These are phyloP conservation scores for Phengaris arion DNA, from an alignment of 2,888 invertebrate species.

Conservation along the genomic window DNA sequence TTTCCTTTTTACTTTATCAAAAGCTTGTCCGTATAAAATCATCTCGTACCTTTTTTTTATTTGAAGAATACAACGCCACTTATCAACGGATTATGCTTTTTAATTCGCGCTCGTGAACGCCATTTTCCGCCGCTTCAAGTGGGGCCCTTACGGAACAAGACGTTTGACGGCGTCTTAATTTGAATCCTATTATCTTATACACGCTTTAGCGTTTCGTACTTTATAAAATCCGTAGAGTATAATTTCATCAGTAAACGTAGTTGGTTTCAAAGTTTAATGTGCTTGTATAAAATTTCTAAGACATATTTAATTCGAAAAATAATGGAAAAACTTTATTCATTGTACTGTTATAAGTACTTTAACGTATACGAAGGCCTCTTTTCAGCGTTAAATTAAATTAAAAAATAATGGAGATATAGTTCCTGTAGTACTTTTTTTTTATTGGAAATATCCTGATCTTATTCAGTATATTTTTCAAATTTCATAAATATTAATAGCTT, in stretches of 20 bases:
- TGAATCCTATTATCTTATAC: slow-evolving; percentile 9
- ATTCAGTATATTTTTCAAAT: no score
- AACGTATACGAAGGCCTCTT: no score
- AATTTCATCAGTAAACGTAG: neutral
- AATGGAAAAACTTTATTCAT: no score
- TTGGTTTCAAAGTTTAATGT: neutral
- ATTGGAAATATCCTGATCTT: no score
- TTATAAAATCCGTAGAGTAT: neutral
- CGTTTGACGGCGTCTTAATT: slow-evolving; percentile 12
- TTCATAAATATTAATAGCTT: no score
- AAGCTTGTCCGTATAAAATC: neutral
- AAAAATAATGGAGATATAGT: no score
- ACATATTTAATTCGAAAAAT: no score
- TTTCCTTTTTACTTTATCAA: no score
- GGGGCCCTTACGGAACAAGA: neutral
- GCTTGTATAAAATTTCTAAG: neutral
- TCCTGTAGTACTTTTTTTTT: no score
- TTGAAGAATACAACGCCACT: neutral
- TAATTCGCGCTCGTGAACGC: slow-evolving; percentile 12
- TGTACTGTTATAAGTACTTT: no score
- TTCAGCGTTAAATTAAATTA: no score
- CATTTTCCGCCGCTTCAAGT: slow-evolving; percentile 1
- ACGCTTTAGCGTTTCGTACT: neutral
- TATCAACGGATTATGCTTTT: neutral
- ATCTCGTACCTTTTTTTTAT: neutral